Conservation (phyloP, 2,113 vertebrate species). For the Apteryx mantelli region DNA sequence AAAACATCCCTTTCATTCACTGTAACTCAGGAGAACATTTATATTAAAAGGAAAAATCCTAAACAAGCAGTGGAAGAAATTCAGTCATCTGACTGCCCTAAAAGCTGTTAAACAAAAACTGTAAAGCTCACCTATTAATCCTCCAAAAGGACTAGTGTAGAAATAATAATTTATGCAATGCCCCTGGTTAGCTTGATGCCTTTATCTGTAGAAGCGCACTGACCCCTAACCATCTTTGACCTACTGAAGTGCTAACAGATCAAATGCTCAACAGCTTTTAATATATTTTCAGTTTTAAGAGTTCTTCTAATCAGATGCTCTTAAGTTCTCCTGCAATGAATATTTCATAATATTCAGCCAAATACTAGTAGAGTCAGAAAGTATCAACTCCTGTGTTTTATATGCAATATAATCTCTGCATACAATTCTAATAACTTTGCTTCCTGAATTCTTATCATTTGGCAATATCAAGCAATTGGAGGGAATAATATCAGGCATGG, state of each 20-base stretch:
- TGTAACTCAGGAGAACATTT: not conserved
- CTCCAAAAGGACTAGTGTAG: conserved; percentile 46
- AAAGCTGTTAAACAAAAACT: conserved; percentile 31
- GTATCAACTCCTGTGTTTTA: not conserved
- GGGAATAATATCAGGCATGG: not conserved
- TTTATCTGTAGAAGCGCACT: conserved; percentile 47
- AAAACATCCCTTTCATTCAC: conserved; percentile 37
- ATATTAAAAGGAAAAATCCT: not conserved
- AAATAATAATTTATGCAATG: conserved; percentile 60
- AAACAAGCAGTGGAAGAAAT: conserved; percentile 3
- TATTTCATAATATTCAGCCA: not conserved
- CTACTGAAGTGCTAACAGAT: conserved; percentile 57
- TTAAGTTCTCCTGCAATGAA: not conserved
- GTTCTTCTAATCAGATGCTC: conserved; percentile 24
- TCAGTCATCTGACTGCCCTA: conserved; percentile 41
- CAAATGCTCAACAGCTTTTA: conserved; percentile 40
- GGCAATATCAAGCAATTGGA: not conserved
- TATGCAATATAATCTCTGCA: not conserved
- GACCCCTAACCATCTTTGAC: conserved; percentile 56
- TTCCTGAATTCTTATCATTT: not conserved
- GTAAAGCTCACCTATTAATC: conserved; percentile 64
- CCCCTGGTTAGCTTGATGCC: conserved; percentile 14
- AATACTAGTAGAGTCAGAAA: not conserved
- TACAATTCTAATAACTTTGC: not conserved
- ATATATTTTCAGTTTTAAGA: conserved; percentile 19